Percentiles rank a stretch among this genome's conserved stretches.
Evolutionary conservation across 2,797 vertebrate species (phyloP).

Genomic region (Scarus forsteni): DNA sequence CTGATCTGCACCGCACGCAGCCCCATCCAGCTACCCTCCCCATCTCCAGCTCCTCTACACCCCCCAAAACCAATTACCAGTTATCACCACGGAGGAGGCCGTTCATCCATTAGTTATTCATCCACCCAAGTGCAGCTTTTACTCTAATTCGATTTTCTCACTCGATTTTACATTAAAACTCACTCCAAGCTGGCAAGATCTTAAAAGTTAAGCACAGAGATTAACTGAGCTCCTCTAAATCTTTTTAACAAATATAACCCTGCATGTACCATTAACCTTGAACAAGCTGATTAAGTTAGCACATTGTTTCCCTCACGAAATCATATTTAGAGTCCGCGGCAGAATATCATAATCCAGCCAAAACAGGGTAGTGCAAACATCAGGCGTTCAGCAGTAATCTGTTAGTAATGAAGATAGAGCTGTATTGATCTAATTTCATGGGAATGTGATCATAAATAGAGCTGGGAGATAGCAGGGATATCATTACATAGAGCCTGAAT

Average conservation of each 20-base stretch:
- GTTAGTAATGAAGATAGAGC: slow-evolving; percentile 48
- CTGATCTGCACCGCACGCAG: slow-evolving; percentile 65
- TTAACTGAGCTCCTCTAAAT: slow-evolving; percentile 71
- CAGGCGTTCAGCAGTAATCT: slow-evolving; percentile 44
- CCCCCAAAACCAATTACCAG: slow-evolving; percentile 72
- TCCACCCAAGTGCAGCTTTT: slow-evolving; percentile 63
- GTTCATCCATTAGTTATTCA: slow-evolving; percentile 75
- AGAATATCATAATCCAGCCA: slow-evolving; percentile 52
- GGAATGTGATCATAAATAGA: slow-evolving; percentile 41
- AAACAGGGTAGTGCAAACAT: slow-evolving; percentile 46
- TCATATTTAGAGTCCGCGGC: slow-evolving; percentile 52
- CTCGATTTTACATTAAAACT: slow-evolving; percentile 68
- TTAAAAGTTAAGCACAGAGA: slow-evolving; percentile 70
- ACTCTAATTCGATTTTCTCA: slow-evolving; percentile 70
- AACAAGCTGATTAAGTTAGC: slow-evolving; percentile 69
- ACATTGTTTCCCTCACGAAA: slow-evolving; percentile 35
- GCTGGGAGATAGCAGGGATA: slow-evolving; percentile 7
- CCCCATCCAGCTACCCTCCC: slow-evolving; percentile 33
- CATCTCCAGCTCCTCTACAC: slow-evolving; percentile 1
- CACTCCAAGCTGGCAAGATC: slow-evolving; percentile 59
- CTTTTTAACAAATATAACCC: slow-evolving; percentile 63
- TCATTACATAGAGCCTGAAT: slow-evolving; percentile 10
- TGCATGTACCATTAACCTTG: slow-evolving; percentile 76
- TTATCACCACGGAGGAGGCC: slow-evolving; percentile 67
- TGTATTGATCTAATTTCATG: slow-evolving; percentile 61